Conservation (phyloP, 2,113 vertebrate genomes). For the Laterallus jamaicensis region DNA sequence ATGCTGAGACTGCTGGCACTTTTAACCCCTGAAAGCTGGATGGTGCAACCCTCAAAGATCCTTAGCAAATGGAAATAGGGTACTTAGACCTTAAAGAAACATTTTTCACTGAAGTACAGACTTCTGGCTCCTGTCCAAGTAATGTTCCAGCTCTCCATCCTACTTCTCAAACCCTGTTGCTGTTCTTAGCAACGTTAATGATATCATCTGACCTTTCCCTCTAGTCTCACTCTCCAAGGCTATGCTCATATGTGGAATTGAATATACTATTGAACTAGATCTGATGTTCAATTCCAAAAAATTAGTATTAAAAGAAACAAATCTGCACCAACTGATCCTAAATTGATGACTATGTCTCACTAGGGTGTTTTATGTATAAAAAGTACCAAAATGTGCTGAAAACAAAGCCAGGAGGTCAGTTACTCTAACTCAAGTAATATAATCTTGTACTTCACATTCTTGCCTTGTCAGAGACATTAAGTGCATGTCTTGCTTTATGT, state of each 20-base stretch:
- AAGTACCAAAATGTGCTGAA: not conserved
- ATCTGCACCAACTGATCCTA: not conserved
- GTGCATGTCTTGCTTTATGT: not conserved
- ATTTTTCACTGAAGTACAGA: not conserved
- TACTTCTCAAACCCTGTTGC: not conserved
- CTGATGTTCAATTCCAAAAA: not conserved
- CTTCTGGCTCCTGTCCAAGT: not conserved
- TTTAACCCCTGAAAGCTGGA: not conserved
- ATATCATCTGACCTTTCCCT: conserved; percentile 28
- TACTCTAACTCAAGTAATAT: not conserved
- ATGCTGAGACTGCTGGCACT: not conserved
- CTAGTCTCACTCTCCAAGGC: not conserved
- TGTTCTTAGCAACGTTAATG: not conserved
- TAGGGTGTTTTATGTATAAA: not conserved
- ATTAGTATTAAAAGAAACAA: not conserved
- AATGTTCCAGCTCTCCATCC: not conserved
- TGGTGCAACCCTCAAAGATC: not conserved
- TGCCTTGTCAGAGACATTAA: not conserved
- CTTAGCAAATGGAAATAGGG: not conserved
- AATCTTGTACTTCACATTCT: not conserved
- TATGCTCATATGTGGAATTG: not conserved
- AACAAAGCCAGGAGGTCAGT: not conserved
- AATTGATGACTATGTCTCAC: not conserved
- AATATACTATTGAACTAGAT: not conserved
- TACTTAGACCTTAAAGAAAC: not conserved